These are phyloP conservation scores for Cryptoprocta ferox DNA, from an alignment of 2,797 vertebrate species.

Conservation along the genomic window DNA sequence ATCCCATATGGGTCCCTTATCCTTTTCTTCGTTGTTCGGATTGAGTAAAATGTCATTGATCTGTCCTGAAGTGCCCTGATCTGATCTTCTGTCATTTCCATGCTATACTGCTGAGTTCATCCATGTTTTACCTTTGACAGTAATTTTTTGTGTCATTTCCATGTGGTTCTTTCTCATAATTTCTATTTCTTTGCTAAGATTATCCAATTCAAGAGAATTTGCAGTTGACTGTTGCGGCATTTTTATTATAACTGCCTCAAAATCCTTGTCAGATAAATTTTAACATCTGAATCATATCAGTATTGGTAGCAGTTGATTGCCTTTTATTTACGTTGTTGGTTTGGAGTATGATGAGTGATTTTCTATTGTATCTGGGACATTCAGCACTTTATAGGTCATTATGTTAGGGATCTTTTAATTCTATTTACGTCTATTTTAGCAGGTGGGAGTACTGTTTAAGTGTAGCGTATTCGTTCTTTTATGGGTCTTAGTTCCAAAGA, in stretches of 20 bases:
- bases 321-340: neutral
- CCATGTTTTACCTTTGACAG: neutral
- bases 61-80: neutral
- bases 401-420: neutral
- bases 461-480: neutral
- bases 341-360: neutral
- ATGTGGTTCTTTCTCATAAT: neutral
- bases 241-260: neutral
- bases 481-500: neutral
- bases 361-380: neutral
- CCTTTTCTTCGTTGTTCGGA: neutral
- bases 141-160: neutral
- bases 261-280: neutral
- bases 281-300: neutral
- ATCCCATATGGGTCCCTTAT: neutral
- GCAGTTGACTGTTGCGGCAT: neutral
- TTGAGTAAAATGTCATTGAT: neutral
- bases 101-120: neutral
- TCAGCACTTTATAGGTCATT: neutral
- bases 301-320: neutral
- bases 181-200: neutral
- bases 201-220: neutral
- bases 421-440: neutral
- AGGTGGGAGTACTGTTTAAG: neutral
- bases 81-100: neutral